phyloP scores from a whole-genome alignment of 2,888 invertebrate genomes.

The Rotaria macrura region DNA sequence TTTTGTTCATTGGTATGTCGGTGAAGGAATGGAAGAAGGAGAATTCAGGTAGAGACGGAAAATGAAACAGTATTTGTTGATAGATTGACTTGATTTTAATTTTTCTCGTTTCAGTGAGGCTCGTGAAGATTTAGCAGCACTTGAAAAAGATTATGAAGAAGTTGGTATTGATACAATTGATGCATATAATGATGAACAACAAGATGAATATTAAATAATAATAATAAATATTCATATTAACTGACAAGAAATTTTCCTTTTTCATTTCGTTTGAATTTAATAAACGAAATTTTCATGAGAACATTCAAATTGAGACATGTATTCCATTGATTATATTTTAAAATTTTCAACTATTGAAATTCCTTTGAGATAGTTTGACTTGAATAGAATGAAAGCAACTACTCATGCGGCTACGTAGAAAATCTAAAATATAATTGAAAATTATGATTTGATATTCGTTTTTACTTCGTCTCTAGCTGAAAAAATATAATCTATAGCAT shows the following conservation, averaged over 20 bases:
- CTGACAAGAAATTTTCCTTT: neutral
- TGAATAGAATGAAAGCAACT: no score
- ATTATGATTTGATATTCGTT: no score
- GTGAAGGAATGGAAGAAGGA: constrained; percentile 56
- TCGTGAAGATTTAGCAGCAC: constrained; percentile 43
- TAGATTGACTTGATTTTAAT: neutral
- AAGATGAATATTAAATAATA: neutral
- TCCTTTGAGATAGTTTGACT: no score
- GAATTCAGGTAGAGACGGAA: constrained; percentile 80
- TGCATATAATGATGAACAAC: neutral
- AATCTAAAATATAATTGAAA: no score
- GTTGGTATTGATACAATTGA: constrained; percentile 44
- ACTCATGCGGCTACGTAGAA: no score
- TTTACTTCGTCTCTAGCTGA: no score
- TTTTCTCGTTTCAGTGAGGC: no score
- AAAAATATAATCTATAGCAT: no score
- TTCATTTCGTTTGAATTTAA: neutral
- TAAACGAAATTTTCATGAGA: neutral
- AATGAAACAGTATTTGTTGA: constrained; percentile 42
- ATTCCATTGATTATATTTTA: no score
- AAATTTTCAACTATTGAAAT: no score
- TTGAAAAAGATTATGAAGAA: constrained; percentile 46
- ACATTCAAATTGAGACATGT: no score
- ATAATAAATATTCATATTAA: neutral
- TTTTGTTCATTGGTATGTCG: constrained; percentile 50